A percentile compares a stretch with the other conserved stretches of the same genome.
phyloP scores from a whole-genome alignment of 1,140 invertebrate species.

The Penaeus vannamei region DNA sequence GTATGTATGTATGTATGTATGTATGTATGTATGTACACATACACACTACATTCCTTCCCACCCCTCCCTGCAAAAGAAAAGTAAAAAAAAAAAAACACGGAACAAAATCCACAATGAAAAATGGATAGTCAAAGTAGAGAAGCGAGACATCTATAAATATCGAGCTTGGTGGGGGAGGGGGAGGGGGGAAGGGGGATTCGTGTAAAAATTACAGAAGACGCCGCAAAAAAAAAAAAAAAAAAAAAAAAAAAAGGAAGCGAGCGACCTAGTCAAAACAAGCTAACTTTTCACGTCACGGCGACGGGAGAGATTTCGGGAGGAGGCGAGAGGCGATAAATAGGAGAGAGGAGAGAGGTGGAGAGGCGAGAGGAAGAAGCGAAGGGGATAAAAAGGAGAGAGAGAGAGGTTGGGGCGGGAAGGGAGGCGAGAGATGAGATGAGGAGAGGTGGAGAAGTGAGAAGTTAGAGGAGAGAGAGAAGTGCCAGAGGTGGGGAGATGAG shows the following conservation, averaged over 20 bases:
- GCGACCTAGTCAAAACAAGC: no score
- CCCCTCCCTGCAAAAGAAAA: not conserved
- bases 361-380: not conserved
- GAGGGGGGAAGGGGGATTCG: slow-evolving; percentile 4
- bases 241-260: not conserved
- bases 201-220: not conserved
- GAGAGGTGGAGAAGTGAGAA: not conserved
- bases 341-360: no score
- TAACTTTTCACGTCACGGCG: no score
- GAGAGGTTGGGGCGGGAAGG: not conserved
- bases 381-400: no score
- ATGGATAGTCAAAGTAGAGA: not conserved
- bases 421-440: not conserved
- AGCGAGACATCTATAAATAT: no score
- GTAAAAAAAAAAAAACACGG: not conserved
- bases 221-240: not conserved
- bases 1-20: slow-evolving; percentile 33
- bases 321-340: not conserved
- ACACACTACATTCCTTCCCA: not conserved
- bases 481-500: not conserved
- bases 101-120: slow-evolving; percentile 23
- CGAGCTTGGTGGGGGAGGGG: not conserved
- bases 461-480: not conserved
- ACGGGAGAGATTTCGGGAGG: not conserved
- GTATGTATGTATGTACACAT: not conserved